Conservation (phyloP, 2,797 vertebrate species). For the Eutrigla gurnardus region DNA sequence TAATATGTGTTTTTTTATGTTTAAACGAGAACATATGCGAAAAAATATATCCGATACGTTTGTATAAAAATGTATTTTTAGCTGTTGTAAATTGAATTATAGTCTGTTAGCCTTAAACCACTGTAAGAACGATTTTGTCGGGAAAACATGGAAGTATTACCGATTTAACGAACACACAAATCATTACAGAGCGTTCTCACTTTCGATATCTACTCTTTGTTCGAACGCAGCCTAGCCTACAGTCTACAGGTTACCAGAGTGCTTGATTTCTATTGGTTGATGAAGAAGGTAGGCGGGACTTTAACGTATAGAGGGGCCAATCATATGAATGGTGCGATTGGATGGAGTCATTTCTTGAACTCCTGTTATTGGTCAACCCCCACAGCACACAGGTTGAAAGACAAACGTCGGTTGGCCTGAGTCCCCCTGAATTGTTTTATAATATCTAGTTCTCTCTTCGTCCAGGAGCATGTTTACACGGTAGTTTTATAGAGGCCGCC, state of each 20-base stretch:
- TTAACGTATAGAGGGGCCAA: constrained; percentile 33
- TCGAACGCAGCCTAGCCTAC: neutral
- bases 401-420: neutral
- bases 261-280: constrained; percentile 64
- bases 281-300: constrained; percentile 48
- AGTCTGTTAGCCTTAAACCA: neutral
- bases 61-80: neutral
- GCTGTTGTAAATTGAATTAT: neutral
- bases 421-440: constrained; percentile 7
- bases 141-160: neutral
- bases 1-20: neutral
- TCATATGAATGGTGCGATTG: constrained; percentile 66
- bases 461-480: constrained; percentile 12
- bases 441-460: neutral
- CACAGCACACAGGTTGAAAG: constrained; percentile 27
- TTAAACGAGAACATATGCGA: no score
- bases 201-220: constrained; percentile 38
- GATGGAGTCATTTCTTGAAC: constrained; percentile 50
- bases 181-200: neutral
- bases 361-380: constrained; percentile 69
- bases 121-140: neutral
- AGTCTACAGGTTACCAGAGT: constrained; percentile 15
- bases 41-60: neutral
- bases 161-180: neutral
- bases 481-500: constrained; percentile 18